Base-by-base conservation (phyloP, 1,140 invertebrate genomes). In the Bombus polaris region DNA sequence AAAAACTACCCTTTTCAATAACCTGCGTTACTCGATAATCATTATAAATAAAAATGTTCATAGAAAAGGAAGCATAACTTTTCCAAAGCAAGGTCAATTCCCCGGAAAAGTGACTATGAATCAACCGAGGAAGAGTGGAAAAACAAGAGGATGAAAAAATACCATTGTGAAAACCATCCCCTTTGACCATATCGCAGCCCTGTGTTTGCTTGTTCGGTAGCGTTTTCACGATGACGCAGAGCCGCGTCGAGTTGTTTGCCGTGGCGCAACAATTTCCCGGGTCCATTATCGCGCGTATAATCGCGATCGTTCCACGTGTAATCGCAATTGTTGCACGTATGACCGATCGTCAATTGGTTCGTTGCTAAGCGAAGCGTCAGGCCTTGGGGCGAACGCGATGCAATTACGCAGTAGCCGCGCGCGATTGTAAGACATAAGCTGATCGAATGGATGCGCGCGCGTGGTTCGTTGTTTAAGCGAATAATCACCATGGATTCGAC, bases 341-440 rank as follows among this genome's bases (percentile, higher is more conserved):
- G 85, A 83, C 65, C 73, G 85, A 77, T 83, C 80, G 81, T 83
- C 81, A 77, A 86, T 86, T 86, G 85, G 81, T 83, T 83, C 85
- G 72, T 86, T 86, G 80, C 65, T 76, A 83, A 75, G 47, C 66
- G 79, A 86, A 77, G 85, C 81, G 85, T 83, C 85, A 77, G 66
- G 80, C 85, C 85, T 86, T 82, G 62, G 42, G 85, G 85, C 85
- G 57, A 71, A 74, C 73, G 73, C 80, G 85, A 86, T 77, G 79
- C 85, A 86, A 86, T 86, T 86, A 77, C 85, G 83, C 70, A 81
- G 62, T 73, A 39, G 68, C 79, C 78, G 37, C 22, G 71, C 78
- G 65, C 81, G 80, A 86, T 76, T 86, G 85, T 86, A 86, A 86
- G 85, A 86, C 79, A 86, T 83, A 74, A 81, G 71, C 84, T 85